Conservation (phyloP, 2,113 vertebrate genomes). For the Buteo buteo region DNA sequence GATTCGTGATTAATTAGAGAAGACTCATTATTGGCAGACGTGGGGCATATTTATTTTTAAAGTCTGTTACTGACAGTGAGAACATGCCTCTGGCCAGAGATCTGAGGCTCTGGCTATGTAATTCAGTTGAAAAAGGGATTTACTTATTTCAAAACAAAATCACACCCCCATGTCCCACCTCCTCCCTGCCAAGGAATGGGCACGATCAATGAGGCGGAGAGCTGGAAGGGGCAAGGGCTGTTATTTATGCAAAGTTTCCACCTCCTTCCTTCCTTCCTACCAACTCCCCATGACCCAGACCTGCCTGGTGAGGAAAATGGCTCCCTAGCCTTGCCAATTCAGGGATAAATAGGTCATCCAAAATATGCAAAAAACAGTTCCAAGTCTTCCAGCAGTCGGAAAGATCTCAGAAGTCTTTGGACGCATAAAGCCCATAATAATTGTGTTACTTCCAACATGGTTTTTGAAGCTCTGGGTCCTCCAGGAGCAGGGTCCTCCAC, state of each 20-base stretch:
- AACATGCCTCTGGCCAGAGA: background rate
- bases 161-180: background rate
- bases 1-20: background rate
- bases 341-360: conserved; percentile 56
- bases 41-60: background rate
- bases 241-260: background rate
- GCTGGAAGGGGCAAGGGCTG: background rate
- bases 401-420: background rate
- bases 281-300: conserved; percentile 34
- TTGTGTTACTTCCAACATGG: background rate
- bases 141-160: background rate
- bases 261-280: conserved; percentile 50
- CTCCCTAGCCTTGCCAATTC: conserved; percentile 6
- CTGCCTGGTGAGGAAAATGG: conserved; percentile 19
- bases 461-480: background rate
- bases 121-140: background rate
- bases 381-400: conserved; percentile 7
- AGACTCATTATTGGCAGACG: background rate
- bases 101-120: conserved; percentile 5
- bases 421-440: background rate
- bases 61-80: conserved; percentile 11
- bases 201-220: background rate
- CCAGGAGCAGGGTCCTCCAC: background rate
- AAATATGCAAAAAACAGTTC: conserved; percentile 32
- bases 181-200: background rate